Evolutionary conservation across 2,797 vertebrate species (phyloP), one percentile per base, ranked within the genome.

Genomic region (Odontamblyopus rebecca): DNA sequence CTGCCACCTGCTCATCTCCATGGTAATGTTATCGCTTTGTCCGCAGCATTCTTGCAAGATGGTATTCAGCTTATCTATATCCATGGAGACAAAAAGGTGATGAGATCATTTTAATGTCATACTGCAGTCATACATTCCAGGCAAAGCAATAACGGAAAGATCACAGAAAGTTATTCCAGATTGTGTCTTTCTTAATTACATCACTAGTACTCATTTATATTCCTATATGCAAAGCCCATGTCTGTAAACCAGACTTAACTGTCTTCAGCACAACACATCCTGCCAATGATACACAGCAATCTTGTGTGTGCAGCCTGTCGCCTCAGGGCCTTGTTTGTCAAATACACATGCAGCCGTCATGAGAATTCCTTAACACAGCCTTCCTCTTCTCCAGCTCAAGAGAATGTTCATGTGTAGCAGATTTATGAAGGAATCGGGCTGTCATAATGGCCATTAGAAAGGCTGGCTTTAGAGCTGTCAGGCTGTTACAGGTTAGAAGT

Each of bases 241-340:
- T 35, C 12, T 30, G 53, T 67, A 51, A 72, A 51, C 32, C 26
- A 68, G 30, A 5, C 41, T 76, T 78, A 70, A 71, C 75, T 60
- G 70, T 61, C 66, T 32, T 44, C 80, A 75, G 57, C 54, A 63
- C 61, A 1, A 65, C 70, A 61, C 83, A 53, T 69, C 82, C 27
- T n/a, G 72, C 61, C 69, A 71, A 75, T 67, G 74, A 78, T 77
- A 68, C 50, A 61, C 70, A 59, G 44, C 71, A 67, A 63, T 82
- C 72, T 60, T 67, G 72, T 74, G 56, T 15, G 65, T 60, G 69
- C 77, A 18, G 67, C 70, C 72, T 16, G 6, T 1, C 32, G 76
- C 88, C 82, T 50, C 32, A 73, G 78, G 84, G 84, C 16, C 73
- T 76, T 79, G 75, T 84, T 86, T 87, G 73, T 82, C 87, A 86